Evolutionary conservation across 2,888 invertebrate genomes (phyloP).

Genomic region (Glomeris marginata): DNA sequence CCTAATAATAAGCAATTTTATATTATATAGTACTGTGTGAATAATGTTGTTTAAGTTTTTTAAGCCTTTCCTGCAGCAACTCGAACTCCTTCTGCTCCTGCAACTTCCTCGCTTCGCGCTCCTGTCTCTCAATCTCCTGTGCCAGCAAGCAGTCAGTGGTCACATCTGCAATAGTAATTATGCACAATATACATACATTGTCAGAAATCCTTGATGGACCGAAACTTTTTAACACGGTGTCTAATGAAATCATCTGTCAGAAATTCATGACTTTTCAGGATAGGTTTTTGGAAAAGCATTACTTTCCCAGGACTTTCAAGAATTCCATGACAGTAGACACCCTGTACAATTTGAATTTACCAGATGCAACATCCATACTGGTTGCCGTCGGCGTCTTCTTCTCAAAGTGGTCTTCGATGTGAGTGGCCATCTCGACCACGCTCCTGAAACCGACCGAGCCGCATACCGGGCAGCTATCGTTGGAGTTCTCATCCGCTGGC

Average conservation of each 20-base stretch:
- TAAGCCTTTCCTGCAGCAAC: constrained; percentile 41
- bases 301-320: too few relatives aligned
- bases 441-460: constrained; percentile 24
- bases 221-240: too few relatives aligned
- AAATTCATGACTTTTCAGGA: too few relatives aligned
- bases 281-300: too few relatives aligned
- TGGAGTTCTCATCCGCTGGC: constrained; percentile 14
- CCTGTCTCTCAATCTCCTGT: constrained; percentile 39
- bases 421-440: constrained; percentile 44
- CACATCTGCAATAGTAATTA: constrained; percentile 22
- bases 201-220: not conserved
- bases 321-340: too few relatives aligned
- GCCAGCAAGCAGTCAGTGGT: constrained; percentile 38
- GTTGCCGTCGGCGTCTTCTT: constrained; percentile 19
- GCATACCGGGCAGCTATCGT: constrained; percentile 27
- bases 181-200: not conserved
- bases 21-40: not conserved
- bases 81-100: constrained; percentile 69
- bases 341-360: constrained; percentile 19
- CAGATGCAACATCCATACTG: constrained; percentile 23
- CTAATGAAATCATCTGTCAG: too few relatives aligned
- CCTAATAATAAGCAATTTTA: constrained; percentile 35
- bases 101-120: constrained; percentile 51
- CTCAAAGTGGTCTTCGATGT: constrained; percentile 66
- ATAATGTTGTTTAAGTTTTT: not conserved